These are phyloP conservation scores for Stichodactyla mertensii DNA, from an alignment of 64 coral and sea anemone genomes.

Conservation along the genomic window DNA sequence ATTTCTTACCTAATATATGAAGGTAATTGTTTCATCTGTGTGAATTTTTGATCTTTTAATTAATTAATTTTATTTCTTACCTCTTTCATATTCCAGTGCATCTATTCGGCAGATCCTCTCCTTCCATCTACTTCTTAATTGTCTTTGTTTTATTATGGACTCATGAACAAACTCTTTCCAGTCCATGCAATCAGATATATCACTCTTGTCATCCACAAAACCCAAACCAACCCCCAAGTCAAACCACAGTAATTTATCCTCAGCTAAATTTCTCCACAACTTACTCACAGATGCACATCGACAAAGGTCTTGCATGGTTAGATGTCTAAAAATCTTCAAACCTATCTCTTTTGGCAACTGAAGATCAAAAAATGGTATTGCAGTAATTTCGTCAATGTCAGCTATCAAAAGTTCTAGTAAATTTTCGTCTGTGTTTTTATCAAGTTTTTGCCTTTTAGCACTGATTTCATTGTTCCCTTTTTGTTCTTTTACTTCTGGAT, in stretches of 20 bases:
- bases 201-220: constrained; percentile 24
- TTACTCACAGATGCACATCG: constrained; percentile 72
- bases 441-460: not conserved
- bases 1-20: too few relatives aligned
- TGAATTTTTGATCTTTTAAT: too few relatives aligned
- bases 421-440: constrained; percentile 37
- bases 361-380: constrained; percentile 89
- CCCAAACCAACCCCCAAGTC: constrained; percentile 45
- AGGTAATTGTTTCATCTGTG: too few relatives aligned
- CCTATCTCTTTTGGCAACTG: constrained; percentile 83
- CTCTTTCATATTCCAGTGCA: constrained; percentile 84
- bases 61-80: constrained; percentile 27
- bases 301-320: constrained; percentile 69
- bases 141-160: constrained; percentile 45
- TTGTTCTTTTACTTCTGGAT: not conserved
- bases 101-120: constrained; percentile 80
- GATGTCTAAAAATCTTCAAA: constrained; percentile 66
- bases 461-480: not conserved
- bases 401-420: constrained; percentile 77
- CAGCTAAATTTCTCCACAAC: constrained; percentile 74
- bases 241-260: constrained; percentile 86
- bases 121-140: constrained; percentile 75
- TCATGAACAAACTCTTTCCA: constrained; percentile 70
- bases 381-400: constrained; percentile 86
- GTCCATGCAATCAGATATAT: constrained; percentile 19